phyloP scores from a whole-genome alignment of 2,797 vertebrate species.

The Characodon lateralis region DNA sequence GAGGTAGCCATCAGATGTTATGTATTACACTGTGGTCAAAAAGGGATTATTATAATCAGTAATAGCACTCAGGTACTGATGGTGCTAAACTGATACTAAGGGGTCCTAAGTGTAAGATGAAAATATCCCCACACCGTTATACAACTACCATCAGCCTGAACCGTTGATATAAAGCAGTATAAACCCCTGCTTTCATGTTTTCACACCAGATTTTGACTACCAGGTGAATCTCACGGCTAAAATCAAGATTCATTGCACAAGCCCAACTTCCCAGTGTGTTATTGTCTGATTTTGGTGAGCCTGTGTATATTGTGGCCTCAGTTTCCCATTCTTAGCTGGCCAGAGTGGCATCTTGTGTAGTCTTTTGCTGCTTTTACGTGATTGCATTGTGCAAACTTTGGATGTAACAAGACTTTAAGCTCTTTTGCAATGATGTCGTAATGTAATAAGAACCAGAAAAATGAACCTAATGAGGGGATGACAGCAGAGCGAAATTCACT shows the following conservation, averaged over 20 bases:
- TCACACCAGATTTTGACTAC: neutral
- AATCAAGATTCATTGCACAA: neutral
- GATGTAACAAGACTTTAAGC: neutral
- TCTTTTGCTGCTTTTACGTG: neutral
- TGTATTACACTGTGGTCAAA: neutral
- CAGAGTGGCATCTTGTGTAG: neutral
- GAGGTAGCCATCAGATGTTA: too few species aligned
- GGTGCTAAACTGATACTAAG: neutral
- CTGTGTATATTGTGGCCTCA: neutral
- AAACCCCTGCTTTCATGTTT: neutral
- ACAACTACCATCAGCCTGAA: neutral
- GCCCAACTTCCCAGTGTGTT: neutral
- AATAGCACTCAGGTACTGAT: neutral
- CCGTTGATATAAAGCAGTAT: neutral
- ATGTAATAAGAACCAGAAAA: neutral
- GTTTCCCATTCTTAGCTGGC: neutral
- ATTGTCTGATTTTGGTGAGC: neutral
- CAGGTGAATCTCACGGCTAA: neutral
- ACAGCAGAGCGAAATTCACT: neutral
- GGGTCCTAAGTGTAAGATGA: neutral
- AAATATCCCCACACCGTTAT: neutral
- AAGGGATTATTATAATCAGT: neutral
- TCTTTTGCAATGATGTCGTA: neutral
- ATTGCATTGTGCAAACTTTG: too few species aligned
- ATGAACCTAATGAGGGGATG: neutral